Evolutionary conservation across 2,797 vertebrate species (phyloP), one percentile per base, ranked within the genome.

Genomic region (Chaetodon trifasciatus): DNA sequence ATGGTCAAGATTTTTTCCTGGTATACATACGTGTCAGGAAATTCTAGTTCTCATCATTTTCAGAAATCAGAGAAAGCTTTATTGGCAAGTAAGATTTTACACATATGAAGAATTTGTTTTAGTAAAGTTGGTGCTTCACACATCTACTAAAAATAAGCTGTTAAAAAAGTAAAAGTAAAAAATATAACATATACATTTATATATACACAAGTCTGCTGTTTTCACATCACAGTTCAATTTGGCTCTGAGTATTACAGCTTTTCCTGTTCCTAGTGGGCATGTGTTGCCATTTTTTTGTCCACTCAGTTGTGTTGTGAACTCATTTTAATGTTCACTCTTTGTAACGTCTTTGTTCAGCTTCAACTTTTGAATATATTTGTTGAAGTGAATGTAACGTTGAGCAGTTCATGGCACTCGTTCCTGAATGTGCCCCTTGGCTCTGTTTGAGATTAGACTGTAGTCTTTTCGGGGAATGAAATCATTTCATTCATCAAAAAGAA

Each of bases 331-430:
- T 5, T 67, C 19, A 24, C 39, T 2, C 67, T 76, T n/a, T 71
- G 23, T 67, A 0, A 3, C 19, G 55, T 19, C 55, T 57, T 66
- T 58, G 19, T 40, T 46, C 70, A 47, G 10, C 28, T 74, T 13
- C 60, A 53, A 28, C 21, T 71, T 63, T 71, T 3, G 66, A 28
- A 53, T 58, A 5, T 39, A 17, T 66, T 68, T 68, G 11, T 70
- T 0, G 23, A 60, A 70, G 52, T 37, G 6, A 55, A 47, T 65
- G 46, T 64, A 55, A 56, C 52, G 32, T 24, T 32, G 60, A 35
- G 32, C 42, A 66, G 42, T 46, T 70, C 8, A 61, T 49, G 35
- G 17, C 24, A 61, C 32, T 19, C 39, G 40, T 52, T 50, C 8
- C 46, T 66, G 64, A 69, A 60, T 63, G 40, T 60, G n/a, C 57